A percentile compares a stretch with the other conserved stretches of the same genome.
Conservation (phyloP, 2,888 invertebrate genomes). For the Mimachlamys varia region DNA sequence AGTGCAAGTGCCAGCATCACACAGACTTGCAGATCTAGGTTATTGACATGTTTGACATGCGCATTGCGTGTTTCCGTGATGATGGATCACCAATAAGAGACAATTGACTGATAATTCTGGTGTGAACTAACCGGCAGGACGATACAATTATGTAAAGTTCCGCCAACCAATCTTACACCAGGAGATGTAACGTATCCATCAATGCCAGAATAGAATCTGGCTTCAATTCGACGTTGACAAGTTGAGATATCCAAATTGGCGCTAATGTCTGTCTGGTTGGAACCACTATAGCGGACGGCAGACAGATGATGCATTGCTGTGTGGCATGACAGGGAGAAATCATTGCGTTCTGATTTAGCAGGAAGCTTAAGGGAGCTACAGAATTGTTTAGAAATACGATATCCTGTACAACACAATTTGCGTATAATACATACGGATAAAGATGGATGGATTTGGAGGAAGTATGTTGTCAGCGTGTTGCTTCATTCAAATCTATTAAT, state of each 20-base stretch:
- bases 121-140: not conserved
- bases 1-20: not conserved
- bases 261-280: not conserved
- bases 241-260: not conserved
- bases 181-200: not conserved
- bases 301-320: not conserved
- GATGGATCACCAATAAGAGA: not conserved
- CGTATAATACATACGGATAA: not conserved
- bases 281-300: not conserved
- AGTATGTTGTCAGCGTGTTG: too few relatives aligned
- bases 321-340: not conserved
- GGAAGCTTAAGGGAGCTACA: not conserved
- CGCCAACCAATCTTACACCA: not conserved
- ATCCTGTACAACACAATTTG: not conserved
- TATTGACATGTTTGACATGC: not conserved
- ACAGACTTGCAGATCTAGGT: not conserved
- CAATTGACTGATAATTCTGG: not conserved
- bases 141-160: not conserved
- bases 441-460: too few relatives aligned
- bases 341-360: not conserved
- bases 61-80: not conserved
- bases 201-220: not conserved
- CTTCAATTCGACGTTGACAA: not conserved
- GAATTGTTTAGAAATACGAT: slow-evolving; percentile 17
- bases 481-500: too few relatives aligned